Percentiles rank a stretch among this genome's conserved stretches.
These are phyloP conservation scores for Diglossa cyanea DNA, from an alignment of 2,797 vertebrate genomes.

Conservation along the genomic window DNA sequence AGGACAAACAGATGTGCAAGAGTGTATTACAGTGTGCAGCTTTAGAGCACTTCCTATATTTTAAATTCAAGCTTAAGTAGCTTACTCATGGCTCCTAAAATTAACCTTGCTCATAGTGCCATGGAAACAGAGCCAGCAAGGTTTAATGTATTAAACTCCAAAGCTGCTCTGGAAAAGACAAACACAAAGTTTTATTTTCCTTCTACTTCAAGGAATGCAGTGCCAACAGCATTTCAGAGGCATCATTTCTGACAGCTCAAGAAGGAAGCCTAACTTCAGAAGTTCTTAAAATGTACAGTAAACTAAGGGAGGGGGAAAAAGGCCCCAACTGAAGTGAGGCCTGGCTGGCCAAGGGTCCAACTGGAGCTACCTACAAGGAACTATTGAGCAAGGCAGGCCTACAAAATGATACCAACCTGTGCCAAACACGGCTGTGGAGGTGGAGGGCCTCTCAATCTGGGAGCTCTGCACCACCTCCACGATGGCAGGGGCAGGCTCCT, in stretches of 20 bases:
- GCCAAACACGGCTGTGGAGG: slow-evolving; percentile 90
- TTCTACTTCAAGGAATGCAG: background rate
- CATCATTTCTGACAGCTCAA: background rate
- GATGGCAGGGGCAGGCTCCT: slow-evolving; percentile 83
- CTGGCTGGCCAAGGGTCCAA: background rate
- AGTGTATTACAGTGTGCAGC: background rate
- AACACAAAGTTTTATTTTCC: background rate
- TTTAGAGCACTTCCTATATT: background rate
- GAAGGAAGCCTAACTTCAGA: background rate
- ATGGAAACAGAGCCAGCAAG: background rate
- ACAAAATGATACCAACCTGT: slow-evolving; percentile 79
- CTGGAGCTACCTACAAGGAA: background rate
- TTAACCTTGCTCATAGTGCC: background rate
- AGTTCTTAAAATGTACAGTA: background rate
- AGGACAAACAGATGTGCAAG: background rate
- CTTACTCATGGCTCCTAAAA: background rate
- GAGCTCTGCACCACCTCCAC: slow-evolving; percentile 89
- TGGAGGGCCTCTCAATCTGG: slow-evolving; percentile 90
- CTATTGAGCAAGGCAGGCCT: background rate
- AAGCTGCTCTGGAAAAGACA: background rate
- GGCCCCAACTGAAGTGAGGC: accelerated
- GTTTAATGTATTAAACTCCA: background rate
- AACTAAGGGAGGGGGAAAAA: background rate
- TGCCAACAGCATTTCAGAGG: background rate
- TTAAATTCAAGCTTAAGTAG: background rate